Conservation (phyloP, 2,888 invertebrate genomes). For the Drosophila phalerata region DNA sequence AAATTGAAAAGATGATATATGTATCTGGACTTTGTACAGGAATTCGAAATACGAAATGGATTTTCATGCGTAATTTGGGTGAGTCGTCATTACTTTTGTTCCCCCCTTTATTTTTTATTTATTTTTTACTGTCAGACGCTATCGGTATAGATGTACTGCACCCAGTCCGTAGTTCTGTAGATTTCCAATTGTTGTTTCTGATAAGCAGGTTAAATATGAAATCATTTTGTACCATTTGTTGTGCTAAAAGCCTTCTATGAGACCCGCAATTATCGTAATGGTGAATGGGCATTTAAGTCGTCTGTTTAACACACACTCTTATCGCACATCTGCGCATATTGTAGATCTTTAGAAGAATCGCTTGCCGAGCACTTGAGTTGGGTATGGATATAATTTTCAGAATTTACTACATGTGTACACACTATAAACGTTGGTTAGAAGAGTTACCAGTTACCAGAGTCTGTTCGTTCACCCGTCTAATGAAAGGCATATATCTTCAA, state of each 20-base stretch:
- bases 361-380: slow-evolving; percentile 2
- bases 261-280: slow-evolving; percentile 27
- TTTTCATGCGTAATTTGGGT: slow-evolving; percentile 41
- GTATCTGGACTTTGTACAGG: slow-evolving; percentile 38
- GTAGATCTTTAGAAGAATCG: slow-evolving; percentile 8
- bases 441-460: not conserved
- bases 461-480: slow-evolving; percentile 9
- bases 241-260: slow-evolving; percentile 15
- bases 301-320: slow-evolving; percentile 20
- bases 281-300: slow-evolving; percentile 21
- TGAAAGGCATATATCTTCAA: not conserved
- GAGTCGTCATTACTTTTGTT: slow-evolving; percentile 28
- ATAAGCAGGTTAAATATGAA: slow-evolving; percentile 43
- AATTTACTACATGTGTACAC: not conserved
- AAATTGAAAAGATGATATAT: slow-evolving; percentile 28
- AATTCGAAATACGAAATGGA: slow-evolving; percentile 13
- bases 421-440: too few species aligned
- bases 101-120: not conserved
- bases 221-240: slow-evolving; percentile 24
- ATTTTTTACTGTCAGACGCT: slow-evolving; percentile 15
- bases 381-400: not conserved
- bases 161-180: slow-evolving; percentile 35
- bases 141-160: slow-evolving; percentile 27
- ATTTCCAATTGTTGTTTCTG: slow-evolving; percentile 24
- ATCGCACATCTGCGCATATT: slow-evolving; percentile 2